Percentiles rank a stretch among this genome's conserved stretches.
phyloP scores from a whole-genome alignment of 2,888 invertebrate genomes.

The Agrochola circellaris region DNA sequence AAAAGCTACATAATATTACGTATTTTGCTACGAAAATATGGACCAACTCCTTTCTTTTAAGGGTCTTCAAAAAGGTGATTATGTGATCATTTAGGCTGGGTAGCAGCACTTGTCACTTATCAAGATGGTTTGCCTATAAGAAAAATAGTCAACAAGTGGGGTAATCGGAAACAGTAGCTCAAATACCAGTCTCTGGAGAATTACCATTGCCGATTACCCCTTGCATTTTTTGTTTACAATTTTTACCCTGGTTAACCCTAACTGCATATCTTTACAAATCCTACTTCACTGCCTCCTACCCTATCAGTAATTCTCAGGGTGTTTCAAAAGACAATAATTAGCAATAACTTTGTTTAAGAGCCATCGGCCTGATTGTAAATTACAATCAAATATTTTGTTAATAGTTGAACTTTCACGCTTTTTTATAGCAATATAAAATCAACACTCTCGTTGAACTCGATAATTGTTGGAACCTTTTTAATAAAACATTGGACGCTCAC shows the following conservation, averaged over 20 bases:
- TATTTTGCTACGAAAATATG: not conserved
- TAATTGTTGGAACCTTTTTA: slow-evolving; percentile 44
- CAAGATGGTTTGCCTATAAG: not conserved
- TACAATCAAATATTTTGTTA: not conserved
- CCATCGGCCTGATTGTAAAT: not conserved
- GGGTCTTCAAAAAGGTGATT: not conserved
- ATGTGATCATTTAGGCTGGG: not conserved
- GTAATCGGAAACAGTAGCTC: too few species aligned
- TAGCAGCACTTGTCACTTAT: not conserved
- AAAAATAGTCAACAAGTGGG: not conserved
- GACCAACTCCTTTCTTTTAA: not conserved
- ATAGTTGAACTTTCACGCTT: not conserved
- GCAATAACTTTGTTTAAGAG: too few species aligned
- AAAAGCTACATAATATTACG: not conserved
- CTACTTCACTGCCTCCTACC: too few species aligned
- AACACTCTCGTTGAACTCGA: slow-evolving; percentile 3
- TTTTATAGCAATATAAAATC: not conserved
- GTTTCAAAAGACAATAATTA: too few species aligned
- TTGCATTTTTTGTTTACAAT: too few species aligned
- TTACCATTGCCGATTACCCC: too few species aligned
- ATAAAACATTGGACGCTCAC: slow-evolving; percentile 45
- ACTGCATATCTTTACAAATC: not conserved
- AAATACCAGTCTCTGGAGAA: too few species aligned
- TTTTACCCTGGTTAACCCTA: too few species aligned
- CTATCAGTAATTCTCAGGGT: too few species aligned